Evolutionary conservation across 2,113 vertebrate species (phyloP).

Genomic region (Calyptomena viridis): DNA sequence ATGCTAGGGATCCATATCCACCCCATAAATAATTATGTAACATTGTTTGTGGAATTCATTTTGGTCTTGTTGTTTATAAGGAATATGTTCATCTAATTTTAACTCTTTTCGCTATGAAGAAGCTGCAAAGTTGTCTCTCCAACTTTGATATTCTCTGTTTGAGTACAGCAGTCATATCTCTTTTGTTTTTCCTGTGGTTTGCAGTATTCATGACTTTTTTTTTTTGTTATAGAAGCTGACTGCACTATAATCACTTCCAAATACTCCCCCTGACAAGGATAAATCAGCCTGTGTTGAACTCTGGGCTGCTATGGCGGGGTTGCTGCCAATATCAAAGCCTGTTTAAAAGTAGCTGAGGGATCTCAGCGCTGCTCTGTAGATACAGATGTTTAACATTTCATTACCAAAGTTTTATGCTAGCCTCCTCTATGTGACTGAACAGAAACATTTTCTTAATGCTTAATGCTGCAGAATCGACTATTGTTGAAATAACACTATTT

Average conservation of each 20-base stretch:
- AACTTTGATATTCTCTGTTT: not conserved
- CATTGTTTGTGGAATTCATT: not conserved
- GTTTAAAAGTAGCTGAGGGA: conserved; percentile 29
- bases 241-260: conserved; percentile 29
- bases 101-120: not conserved
- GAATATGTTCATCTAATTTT: not conserved
- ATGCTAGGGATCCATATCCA: not conserved
- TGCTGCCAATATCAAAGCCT: conserved; percentile 20
- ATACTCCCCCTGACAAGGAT: conserved; percentile 48
- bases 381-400: conserved; percentile 27
- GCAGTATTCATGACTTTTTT: not conserved
- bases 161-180: not conserved
- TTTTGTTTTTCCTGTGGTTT: not conserved
- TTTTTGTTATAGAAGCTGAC: conserved; percentile 15
- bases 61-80: not conserved
- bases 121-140: not conserved
- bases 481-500: not conserved
- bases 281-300: conserved; percentile 22
- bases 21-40: not conserved
- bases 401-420: not conserved
- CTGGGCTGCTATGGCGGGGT: not conserved
- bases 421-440: not conserved
- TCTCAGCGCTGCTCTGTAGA: not conserved
- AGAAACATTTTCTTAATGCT: not conserved
- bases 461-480: not conserved